Base-by-base conservation (phyloP, 37 sponge, comb jelly and placozoan species). In the Cladorhizidae sp. region DNA sequence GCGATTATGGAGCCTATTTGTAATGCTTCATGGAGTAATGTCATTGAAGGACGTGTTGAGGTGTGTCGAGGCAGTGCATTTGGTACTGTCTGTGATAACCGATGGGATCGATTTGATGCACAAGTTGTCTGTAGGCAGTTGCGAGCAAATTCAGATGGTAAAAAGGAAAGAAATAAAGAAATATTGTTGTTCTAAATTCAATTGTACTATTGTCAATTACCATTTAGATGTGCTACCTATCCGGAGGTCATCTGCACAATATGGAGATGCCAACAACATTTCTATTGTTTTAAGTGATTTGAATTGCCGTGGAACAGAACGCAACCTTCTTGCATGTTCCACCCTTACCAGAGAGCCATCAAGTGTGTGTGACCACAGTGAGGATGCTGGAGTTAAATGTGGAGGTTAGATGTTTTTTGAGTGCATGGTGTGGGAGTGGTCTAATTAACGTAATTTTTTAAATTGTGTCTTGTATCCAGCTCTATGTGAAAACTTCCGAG, bases 371-470 rank as follows among this genome's bases (percentile, higher is more conserved):
- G 70, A 84, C 32, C 77, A 76, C 69, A 38, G 61, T 17, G 70
- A 70, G 32, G 84, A 84, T 70, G 84, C 59, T 39, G 84, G 55
- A 26, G 77, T 84, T 9, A 12, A 6, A 2, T 84, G 84, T 76
- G 58, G 75, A 69, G 69, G 84, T 84, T 57, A 41, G 40, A 12
- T 20, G 17, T 55, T 21, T n/a, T n/a, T 3, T n/a, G 21, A 3
- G 18, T 36, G 49, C 40, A 40, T 20, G 5, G 3, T 67, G 3
- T 3, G 20, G 68, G 37, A 43, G 29, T 40, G 18, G n/a, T n/a
- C n/a, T n/a, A n/a, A n/a, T n/a, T n/a, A 49, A 8, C 41, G 42
- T 23, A 9, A 41, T 9, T 11, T 43, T n/a, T 41, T 41, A 43
- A 41, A 40, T 45, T 71, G 40, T 23, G 22, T 41, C n/a, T n/a